Evolutionary conservation across 2,113 vertebrate species (phyloP), one percentile per base, ranked within the genome.

Genomic region (Bungarus multicinctus): DNA sequence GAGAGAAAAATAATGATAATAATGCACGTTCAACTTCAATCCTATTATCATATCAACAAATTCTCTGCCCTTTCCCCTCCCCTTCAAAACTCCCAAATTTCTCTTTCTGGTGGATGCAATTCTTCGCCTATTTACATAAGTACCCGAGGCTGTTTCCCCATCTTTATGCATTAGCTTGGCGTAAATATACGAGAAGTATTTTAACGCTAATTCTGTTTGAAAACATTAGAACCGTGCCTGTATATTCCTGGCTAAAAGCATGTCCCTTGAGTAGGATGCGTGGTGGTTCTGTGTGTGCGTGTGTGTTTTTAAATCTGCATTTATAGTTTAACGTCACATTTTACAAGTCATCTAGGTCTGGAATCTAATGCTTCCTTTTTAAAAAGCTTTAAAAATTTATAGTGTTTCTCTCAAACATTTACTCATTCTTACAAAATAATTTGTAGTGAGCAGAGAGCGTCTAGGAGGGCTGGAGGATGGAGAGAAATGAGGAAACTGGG

Each of bases 91-190:
- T 20, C 45, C 85, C 91, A 53, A 27, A 69, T 69, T 43, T 92
- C 57, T 39, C 18, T 69, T 53, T 53, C 23, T 25, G 23, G 30
- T 39, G n/a, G 87, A 55, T 16, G 81, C 27, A n/a, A 88, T 88
- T 88, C 34, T 34, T 5, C 0, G 45, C 25, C 47, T n/a, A 53
- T 69, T 58, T 88, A 69, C 57, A 88, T n/a, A 74, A 92, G 53
- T 3, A n/a, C 91, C 86, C 10, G 6, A 50, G 91, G 91, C 57
- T 88, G 47, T 88, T 92, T 88, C 1, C 86, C 91, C 58, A 92
- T 88, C 91, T 92, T 92, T 88, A 92, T 88, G 58, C 86, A 92
- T 92, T 92, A 92, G 91, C 86, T 74, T 25, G 14, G 64, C 86
- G 53, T 92, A 87, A 92, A 88, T 92, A 88, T 74, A 88, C 58